phyloP scores from a whole-genome alignment of 2,888 invertebrate species.

The Mesorhabditis sp. region DNA sequence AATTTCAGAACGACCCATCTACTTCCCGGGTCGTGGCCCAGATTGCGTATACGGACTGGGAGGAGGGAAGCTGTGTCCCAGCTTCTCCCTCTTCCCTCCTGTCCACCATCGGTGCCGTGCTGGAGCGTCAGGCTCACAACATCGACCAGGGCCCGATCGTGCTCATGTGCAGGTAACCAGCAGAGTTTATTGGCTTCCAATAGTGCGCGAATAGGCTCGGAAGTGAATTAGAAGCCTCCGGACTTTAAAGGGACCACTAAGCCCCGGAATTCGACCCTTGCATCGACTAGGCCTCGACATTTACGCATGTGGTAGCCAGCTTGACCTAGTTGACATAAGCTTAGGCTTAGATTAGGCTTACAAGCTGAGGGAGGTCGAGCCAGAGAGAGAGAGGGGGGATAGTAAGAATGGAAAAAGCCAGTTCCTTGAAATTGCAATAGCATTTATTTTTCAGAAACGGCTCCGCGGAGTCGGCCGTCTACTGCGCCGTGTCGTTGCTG shows the following conservation, averaged over 20 bases:
- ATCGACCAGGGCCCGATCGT: constrained; percentile 75
- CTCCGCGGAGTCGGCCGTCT: constrained; percentile 47
- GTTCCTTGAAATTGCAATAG: background rate
- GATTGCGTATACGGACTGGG: constrained; percentile 50
- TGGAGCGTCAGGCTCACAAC: constrained; percentile 48
- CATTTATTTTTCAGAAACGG: constrained; percentile 41
- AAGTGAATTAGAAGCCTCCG: too few relatives aligned
- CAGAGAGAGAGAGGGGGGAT: background rate
- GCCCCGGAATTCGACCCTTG: too few relatives aligned
- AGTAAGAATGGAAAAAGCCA: background rate
- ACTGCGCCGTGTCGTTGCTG: constrained; percentile 48
- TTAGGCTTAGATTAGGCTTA: too few relatives aligned
- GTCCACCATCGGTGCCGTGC: constrained; percentile 71
- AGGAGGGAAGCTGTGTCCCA: constrained; percentile 33
- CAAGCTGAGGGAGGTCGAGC: too few relatives aligned
- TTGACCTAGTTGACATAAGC: too few relatives aligned
- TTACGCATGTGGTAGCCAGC: too few relatives aligned
- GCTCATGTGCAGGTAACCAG: constrained; percentile 76
- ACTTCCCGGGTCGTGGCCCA: constrained; percentile 42
- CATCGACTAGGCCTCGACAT: too few relatives aligned
- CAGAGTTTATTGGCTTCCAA: constrained; percentile 12
- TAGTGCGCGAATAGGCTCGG: background rate
- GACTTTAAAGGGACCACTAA: too few relatives aligned
- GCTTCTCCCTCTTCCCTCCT: constrained; percentile 36
- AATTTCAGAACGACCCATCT: constrained; percentile 6